A percentile compares a stretch with the other conserved stretches of the same genome.
Evolutionary conservation across 2,797 vertebrate genomes (phyloP).

Genomic region (Selene dorsalis): DNA sequence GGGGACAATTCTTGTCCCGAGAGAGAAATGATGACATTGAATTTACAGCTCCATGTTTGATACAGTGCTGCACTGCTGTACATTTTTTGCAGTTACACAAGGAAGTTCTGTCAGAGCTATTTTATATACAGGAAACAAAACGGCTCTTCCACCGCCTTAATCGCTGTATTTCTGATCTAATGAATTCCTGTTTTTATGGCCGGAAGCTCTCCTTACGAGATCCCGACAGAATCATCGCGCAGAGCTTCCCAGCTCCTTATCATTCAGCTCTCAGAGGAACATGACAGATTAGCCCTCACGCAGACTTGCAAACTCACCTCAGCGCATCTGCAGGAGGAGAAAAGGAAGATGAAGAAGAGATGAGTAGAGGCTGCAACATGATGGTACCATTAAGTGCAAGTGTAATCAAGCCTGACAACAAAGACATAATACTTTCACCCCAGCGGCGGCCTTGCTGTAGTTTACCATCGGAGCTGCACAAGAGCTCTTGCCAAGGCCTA

Average conservation of each 20-base stretch:
- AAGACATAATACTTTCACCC: constrained; percentile 17
- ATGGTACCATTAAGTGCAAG: not conserved
- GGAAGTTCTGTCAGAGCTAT: not conserved
- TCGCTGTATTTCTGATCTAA: not conserved
- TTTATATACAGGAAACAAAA: not conserved
- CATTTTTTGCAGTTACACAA: not conserved
- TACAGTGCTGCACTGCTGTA: not conserved
- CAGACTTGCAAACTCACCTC: not conserved
- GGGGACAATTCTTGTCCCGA: not conserved
- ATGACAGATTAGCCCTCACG: constrained; percentile 12
- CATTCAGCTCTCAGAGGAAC: constrained; percentile 20
- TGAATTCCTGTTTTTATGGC: constrained; percentile 16
- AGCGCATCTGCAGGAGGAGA: constrained; percentile 3
- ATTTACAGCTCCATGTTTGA: not conserved
- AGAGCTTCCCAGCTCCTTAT: constrained; percentile 9
- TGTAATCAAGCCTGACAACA: constrained; percentile 20
- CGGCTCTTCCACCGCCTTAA: not conserved
- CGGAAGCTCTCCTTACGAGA: not conserved
- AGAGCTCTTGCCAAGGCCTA: not conserved
- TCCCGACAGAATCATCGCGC: not conserved
- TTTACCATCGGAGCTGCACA: constrained; percentile 23
- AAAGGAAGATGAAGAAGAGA: not conserved
- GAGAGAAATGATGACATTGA: not conserved
- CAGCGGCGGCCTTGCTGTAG: not conserved
- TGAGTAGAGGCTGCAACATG: not conserved